phyloP scores from a whole-genome alignment of 92 coral and sea anemone genomes.

The Epizoanthus illoricatus region DNA sequence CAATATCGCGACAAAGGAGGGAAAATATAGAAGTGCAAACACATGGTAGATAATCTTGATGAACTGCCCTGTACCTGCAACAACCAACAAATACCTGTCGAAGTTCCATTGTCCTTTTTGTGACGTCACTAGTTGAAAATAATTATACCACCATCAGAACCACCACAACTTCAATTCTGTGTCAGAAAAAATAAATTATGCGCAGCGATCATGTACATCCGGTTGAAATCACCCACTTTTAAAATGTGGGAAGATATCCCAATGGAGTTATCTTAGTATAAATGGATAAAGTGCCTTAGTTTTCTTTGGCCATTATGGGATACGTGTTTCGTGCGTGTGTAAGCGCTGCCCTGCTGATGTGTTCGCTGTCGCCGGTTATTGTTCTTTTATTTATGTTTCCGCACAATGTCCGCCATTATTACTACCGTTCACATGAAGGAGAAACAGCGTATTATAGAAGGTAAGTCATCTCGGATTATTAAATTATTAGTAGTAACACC shows the following conservation, averaged over 20 bases:
- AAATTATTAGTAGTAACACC: too few relatives aligned
- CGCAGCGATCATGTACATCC: not conserved
- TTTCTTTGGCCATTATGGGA: not conserved
- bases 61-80: slow-evolving; percentile 5
- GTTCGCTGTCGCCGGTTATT: slow-evolving; percentile 25
- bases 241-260: not conserved
- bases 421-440: slow-evolving; percentile 9
- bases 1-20: too few relatives aligned
- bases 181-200: not conserved
- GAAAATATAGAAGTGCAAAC: too few relatives aligned
- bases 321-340: not conserved
- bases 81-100: slow-evolving; percentile 23
- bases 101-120: not conserved
- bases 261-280: not conserved
- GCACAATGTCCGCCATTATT: slow-evolving; percentile 32
- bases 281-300: not conserved
- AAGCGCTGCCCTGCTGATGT: slow-evolving; percentile 30
- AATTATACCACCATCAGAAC: not conserved
- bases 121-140: not conserved
- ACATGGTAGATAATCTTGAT: not conserved
- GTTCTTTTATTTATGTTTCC: slow-evolving; percentile 37
- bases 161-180: not conserved
- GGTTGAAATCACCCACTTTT: not conserved
- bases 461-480: not conserved
- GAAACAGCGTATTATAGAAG: slow-evolving; percentile 1